A percentile compares a stretch with the other conserved stretches of the same genome.
phyloP scores from a whole-genome alignment of 2,797 vertebrate genomes.

The Toxotes lorentzi region DNA sequence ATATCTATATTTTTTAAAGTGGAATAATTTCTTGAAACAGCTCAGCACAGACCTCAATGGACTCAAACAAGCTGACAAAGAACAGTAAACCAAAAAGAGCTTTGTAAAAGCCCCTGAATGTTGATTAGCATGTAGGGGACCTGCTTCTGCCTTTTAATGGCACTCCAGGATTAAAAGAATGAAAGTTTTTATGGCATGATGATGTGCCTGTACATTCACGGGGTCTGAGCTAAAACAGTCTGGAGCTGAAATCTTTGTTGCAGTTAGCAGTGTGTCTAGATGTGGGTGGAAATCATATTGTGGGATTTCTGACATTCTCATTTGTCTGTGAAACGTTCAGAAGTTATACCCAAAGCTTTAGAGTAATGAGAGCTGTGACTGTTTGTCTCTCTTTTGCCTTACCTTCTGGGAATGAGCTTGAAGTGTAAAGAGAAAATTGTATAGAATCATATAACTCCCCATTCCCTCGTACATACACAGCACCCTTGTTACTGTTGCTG shows the following conservation, averaged over 20 bases:
- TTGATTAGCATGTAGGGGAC: not conserved
- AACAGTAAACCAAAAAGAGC: not conserved
- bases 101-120: not conserved
- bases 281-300: conserved; percentile 42
- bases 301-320: conserved; percentile 54
- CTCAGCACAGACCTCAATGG: not conserved
- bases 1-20: too few species aligned
- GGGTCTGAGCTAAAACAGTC: conserved; percentile 36
- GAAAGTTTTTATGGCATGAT: conserved; percentile 1
- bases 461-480: too few species aligned
- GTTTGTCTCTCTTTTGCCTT: conserved; percentile 41
- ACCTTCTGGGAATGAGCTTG: conserved; percentile 28
- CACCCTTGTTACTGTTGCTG: not conserved
- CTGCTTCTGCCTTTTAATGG: conserved; percentile 16
- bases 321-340: conserved; percentile 54
- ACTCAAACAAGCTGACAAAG: too few species aligned
- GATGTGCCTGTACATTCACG: conserved; percentile 2
- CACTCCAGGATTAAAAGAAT: conserved; percentile 6
- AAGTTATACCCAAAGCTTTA: conserved; percentile 31
- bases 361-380: conserved; percentile 37
- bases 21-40: too few species aligned
- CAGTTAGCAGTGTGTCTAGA: conserved; percentile 6
- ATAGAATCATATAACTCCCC: conserved; percentile 6
- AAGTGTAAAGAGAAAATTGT: conserved; percentile 51
- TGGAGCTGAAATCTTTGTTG: conserved; percentile 30